Evolutionary conservation across 1,140 invertebrate species (phyloP).

Genomic region (Brachionus calyciflorus): DNA sequence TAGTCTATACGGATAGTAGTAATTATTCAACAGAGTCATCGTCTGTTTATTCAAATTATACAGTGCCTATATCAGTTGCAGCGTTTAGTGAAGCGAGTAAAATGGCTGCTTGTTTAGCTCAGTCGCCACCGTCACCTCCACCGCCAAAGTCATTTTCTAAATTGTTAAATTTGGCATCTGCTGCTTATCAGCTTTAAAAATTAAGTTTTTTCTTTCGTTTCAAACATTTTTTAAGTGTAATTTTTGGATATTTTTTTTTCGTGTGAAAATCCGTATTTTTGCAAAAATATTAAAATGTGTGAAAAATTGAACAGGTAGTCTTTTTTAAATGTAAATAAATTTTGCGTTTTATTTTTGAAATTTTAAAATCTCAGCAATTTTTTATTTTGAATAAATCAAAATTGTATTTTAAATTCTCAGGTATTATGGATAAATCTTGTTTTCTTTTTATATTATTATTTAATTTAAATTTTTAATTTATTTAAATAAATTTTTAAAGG

Average conservation of each 20-base stretch:
- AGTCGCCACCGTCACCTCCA: constrained; percentile 31
- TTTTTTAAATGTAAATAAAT: too few species aligned
- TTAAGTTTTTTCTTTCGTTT: not conserved
- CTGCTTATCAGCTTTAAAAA: constrained; percentile 35
- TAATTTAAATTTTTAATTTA: too few species aligned
- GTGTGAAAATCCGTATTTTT: constrained; percentile 24
- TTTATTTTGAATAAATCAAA: too few species aligned
- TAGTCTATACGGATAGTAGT: constrained; percentile 20
- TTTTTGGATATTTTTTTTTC: not conserved
- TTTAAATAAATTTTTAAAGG: too few species aligned
- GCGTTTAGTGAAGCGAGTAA: constrained; percentile 8
- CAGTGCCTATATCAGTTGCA: constrained; percentile 2
- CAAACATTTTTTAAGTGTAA: not conserved
- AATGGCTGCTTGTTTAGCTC: constrained; percentile 32
- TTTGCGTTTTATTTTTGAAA: too few species aligned
- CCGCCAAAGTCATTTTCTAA: constrained; percentile 39
- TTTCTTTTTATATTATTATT: too few species aligned
- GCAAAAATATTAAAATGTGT: too few species aligned
- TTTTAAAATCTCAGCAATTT: too few species aligned
- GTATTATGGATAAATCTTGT: too few species aligned
- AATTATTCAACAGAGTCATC: constrained; percentile 20
- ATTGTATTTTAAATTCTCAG: too few species aligned
- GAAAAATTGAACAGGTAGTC: too few species aligned
- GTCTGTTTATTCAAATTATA: constrained; percentile 38
- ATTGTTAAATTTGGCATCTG: constrained; percentile 36